These are phyloP conservation scores for Emydura subglobosa DNA, from an alignment of 2,113 vertebrate genomes.

Conservation along the genomic window DNA sequence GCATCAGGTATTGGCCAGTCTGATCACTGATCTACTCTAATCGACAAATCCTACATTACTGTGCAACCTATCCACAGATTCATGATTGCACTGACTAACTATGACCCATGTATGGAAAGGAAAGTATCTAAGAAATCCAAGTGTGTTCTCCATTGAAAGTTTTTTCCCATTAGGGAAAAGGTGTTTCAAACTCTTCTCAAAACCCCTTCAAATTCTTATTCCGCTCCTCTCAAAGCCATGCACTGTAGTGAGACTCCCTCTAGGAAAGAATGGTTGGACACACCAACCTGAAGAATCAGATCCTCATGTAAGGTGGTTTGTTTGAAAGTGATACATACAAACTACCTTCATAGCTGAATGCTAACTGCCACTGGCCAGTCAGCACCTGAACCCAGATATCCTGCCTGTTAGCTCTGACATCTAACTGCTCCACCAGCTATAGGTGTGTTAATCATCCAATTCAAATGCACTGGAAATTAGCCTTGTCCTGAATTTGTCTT, in stretches of 20 bases:
- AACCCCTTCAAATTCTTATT: neutral
- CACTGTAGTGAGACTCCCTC: neutral
- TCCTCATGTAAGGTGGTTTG: neutral
- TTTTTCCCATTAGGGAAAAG: neutral
- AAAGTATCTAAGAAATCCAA: neutral
- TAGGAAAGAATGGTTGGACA: neutral
- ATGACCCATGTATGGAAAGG: neutral
- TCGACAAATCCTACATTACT: slow-evolving; percentile 36
- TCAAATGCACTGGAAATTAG: neutral
- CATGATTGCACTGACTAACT: slow-evolving; percentile 32
- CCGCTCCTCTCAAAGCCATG: neutral
- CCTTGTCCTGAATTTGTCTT: neutral
- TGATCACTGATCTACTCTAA: neutral
- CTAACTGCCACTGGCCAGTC: neutral
- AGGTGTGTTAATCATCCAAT: neutral
- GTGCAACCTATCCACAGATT: slow-evolving; percentile 67
- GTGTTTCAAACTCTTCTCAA: neutral
- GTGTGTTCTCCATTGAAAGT: neutral
- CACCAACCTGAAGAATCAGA: neutral
- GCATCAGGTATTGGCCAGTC: neutral
- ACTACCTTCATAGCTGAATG: neutral
- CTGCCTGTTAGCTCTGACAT: neutral
- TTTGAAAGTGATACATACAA: neutral
- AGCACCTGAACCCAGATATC: neutral
- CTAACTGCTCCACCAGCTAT: neutral